Base-by-base conservation (phyloP, 2,113 vertebrate species). In the Parus major region DNA sequence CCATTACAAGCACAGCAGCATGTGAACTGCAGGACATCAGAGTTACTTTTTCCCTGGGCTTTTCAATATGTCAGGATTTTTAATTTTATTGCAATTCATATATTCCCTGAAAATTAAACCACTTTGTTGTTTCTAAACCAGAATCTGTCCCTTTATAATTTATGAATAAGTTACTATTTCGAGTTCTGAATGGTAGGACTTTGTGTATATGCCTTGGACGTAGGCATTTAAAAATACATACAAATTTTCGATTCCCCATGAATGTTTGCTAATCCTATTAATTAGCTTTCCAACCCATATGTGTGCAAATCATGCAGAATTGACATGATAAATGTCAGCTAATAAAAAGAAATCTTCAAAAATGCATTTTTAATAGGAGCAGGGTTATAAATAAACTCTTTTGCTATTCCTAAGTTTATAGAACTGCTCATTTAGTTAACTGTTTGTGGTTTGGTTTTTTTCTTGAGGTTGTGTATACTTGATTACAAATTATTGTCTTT, bases 81-180 rank as follows among this genome's bases (percentile, higher is more conserved):
- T 86, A 63, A 69, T 64, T 95, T 95, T 93, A 88, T 84, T 93
- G 36, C 72, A 96, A n/a, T 96, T 85, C 83, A 85, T 39, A 55
- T 33, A 72, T 96, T 96, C 82, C 20, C 89, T 95, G 95, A 88
- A 94, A 97, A 94, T 5, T 24, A 93, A 97, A 94, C 66, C 9
- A 53, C 53, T 93, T 93, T 76, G 21, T 82, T 88, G 79, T 81
- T 96, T 93, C 63, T 82, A 53, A 86, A 95, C 68, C 73, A 36
- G 72, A 83, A 83, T 77, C 52, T 71, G 13, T 83, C 69, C 22
- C 33, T 82, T 82, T 76, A 64, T n/a, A 69, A 50, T 75, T 95
- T 31, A 66, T 92, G 86, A 95, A 79, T 91, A 94, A 92, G 82
- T 94, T 89, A 76, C 60, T 85, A 50, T 86, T 94, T 91, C 93